phyloP scores from a whole-genome alignment of 2,113 vertebrate species.

The Procavia capensis region DNA sequence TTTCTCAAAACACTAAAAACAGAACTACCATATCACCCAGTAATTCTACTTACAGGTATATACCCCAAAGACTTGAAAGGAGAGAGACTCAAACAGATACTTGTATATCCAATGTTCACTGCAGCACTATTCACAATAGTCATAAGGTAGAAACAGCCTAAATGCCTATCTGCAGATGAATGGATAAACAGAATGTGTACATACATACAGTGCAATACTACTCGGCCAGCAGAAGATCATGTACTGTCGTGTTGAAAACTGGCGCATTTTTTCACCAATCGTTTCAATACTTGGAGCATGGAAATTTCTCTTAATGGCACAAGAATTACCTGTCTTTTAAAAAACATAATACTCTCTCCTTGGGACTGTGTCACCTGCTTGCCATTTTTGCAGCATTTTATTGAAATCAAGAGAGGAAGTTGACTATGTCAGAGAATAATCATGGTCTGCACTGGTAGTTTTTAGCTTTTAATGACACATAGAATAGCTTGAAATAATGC shows the following conservation, averaged over 20 bases:
- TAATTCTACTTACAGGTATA: too few relatives aligned
- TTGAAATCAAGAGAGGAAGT: conserved; percentile 52
- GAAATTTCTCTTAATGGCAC: conserved; percentile 63
- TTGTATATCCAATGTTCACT: too few relatives aligned
- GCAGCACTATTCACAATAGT: too few relatives aligned
- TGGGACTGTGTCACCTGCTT: conserved; percentile 30
- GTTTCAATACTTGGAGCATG: conserved; percentile 59
- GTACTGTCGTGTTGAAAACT: conserved; percentile 20
- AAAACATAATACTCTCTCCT: not conserved
- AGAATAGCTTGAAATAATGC: not conserved
- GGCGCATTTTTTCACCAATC: conserved; percentile 15
- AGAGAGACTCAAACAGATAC: too few relatives aligned
- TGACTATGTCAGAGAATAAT: conserved; percentile 63
- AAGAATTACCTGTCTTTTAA: conserved; percentile 49
- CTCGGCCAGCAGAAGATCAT: not conserved
- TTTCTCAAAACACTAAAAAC: too few relatives aligned
- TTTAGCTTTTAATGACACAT: conserved; percentile 49
- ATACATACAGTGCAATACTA: too few relatives aligned
- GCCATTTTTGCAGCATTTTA: conserved; percentile 35
- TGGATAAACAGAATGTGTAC: too few relatives aligned
- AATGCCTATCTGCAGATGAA: too few relatives aligned
- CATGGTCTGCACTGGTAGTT: conserved; percentile 10
- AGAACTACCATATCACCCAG: too few relatives aligned
- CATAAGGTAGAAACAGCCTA: too few relatives aligned
- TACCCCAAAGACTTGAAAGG: too few relatives aligned